phyloP scores from a whole-genome alignment of 2,113 vertebrate species.

The Megaceryle torquata region DNA sequence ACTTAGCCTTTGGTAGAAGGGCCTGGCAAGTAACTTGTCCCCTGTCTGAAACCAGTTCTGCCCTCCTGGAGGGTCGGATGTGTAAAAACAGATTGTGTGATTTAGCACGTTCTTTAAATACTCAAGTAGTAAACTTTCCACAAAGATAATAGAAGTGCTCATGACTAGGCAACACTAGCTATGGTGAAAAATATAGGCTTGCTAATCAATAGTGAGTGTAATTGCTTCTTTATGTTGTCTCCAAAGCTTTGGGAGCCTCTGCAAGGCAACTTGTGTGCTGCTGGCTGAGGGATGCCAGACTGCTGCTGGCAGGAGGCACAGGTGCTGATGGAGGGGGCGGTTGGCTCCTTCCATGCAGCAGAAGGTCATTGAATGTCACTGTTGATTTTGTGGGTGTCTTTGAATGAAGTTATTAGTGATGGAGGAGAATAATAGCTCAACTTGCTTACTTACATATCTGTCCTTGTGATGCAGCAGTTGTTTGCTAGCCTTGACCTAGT shows the following conservation, averaged over 20 bases:
- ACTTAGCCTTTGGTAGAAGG: neutral
- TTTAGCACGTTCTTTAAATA: neutral
- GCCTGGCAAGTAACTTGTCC: no score
- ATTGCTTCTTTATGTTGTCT: neutral
- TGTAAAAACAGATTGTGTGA: neutral
- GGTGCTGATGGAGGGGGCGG: neutral
- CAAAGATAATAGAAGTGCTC: neutral
- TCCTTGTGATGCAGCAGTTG: neutral
- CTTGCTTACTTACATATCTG: neutral
- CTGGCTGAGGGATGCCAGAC: fast-evolving
- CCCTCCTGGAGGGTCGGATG: neutral
- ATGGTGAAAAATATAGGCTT: neutral
- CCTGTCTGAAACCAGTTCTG: neutral
- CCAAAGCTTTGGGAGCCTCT: neutral
- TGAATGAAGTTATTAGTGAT: neutral
- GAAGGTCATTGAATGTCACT: neutral
- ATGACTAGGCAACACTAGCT: neutral
- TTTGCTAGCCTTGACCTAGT: neutral
- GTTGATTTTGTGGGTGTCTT: neutral
- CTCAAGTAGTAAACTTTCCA: neutral
- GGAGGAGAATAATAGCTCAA: neutral
- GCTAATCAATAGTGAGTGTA: neutral
- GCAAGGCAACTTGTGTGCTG: neutral
- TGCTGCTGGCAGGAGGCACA: neutral
- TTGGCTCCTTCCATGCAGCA: neutral